phyloP scores from a whole-genome alignment of 1,140 invertebrate species.

The Tetragonula clypearis region DNA sequence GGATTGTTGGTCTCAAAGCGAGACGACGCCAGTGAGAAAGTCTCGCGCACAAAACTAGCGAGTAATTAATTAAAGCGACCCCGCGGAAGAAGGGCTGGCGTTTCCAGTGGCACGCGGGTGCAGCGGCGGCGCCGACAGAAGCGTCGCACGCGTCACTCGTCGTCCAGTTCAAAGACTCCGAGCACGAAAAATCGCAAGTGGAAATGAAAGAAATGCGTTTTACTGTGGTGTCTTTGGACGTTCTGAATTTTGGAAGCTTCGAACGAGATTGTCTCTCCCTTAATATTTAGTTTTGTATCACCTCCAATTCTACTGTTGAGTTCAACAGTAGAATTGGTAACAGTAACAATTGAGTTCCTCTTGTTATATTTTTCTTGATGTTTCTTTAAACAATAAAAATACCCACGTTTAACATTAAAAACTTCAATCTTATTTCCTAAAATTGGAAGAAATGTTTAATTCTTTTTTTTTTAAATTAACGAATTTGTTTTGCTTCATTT shows the following conservation, averaged over 20 bases:
- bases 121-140: neutral
- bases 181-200: too few relatives aligned
- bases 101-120: neutral
- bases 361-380: neutral
- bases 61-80: slow-evolving; percentile 73
- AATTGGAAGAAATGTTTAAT: neutral
- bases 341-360: too few relatives aligned
- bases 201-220: too few relatives aligned
- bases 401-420: neutral
- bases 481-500: neutral
- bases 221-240: neutral
- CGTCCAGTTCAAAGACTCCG: neutral
- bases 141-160: neutral
- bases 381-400: neutral
- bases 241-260: neutral
- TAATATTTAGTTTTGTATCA: neutral
- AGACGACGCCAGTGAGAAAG: slow-evolving; percentile 45
- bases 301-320: too few relatives aligned
- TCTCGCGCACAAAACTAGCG: slow-evolving; percentile 62
- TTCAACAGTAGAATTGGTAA: too few relatives aligned
- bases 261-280: neutral
- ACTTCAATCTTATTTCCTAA: too few relatives aligned
- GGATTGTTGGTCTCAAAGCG: slow-evolving; percentile 56
- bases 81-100: slow-evolving; percentile 7
- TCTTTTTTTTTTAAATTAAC: neutral